Evolutionary conservation across 1,140 invertebrate species (phyloP).

Genomic region (Pentalonia nigronervosa): DNA sequence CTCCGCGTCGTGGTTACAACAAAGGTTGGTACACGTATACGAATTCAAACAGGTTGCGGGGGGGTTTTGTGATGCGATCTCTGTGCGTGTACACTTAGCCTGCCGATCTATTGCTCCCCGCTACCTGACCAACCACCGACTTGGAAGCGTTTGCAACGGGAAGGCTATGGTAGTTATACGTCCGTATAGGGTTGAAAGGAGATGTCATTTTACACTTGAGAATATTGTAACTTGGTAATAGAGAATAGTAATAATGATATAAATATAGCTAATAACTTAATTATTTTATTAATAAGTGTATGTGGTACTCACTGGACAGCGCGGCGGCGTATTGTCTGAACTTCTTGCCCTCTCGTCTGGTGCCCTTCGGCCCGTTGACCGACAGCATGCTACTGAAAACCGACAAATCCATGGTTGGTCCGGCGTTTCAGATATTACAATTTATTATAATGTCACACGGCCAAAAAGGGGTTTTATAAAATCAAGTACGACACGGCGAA

Average conservation of each 20-base stretch:
- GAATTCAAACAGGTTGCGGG: neutral
- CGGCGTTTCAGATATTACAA: constrained; percentile 61
- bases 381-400: constrained; percentile 59
- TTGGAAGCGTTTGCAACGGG: neutral
- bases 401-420: constrained; percentile 60
- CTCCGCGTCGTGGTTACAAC: neutral
- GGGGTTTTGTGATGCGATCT: neutral
- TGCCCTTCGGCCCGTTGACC: constrained; percentile 58
- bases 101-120: neutral
- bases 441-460: neutral
- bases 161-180: neutral
- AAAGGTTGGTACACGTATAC: neutral
- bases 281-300: neutral
- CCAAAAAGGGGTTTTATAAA: neutral
- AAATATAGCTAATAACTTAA: too few species aligned
- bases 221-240: neutral
- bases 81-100: neutral
- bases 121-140: neutral
- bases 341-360: constrained; percentile 60
- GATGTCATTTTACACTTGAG: neutral
- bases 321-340: constrained; percentile 60
- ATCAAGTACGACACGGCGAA: neutral
- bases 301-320: constrained; percentile 60
- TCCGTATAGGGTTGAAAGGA: neutral
- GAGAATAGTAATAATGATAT: too few species aligned